A percentile compares a stretch with the other conserved stretches of the same genome.
These are phyloP conservation scores for Rhodophaea formosa DNA, from an alignment of 2,888 invertebrate genomes.

Conservation along the genomic window DNA sequence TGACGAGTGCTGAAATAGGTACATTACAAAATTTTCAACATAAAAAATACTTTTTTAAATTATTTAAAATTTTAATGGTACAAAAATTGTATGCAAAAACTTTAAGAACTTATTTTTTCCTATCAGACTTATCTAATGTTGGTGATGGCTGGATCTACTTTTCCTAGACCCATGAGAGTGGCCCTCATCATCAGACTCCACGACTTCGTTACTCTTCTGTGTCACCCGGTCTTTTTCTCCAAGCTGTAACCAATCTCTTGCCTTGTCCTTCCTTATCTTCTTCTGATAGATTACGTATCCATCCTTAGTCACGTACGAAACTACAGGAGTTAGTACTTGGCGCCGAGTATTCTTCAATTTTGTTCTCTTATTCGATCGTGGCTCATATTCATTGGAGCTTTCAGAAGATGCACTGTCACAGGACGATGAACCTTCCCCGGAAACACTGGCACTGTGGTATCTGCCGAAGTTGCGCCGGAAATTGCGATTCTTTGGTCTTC, in stretches of 20 bases:
- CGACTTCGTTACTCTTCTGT: slow-evolving; percentile 22
- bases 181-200: background rate
- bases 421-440: slow-evolving; percentile 31
- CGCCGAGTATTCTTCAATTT: slow-evolving; percentile 31
- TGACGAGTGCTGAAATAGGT: background rate
- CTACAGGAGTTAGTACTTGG: slow-evolving; percentile 63
- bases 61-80: background rate
- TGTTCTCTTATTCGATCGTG: background rate
- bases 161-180: background rate
- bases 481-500: slow-evolving; percentile 29
- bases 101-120: background rate
- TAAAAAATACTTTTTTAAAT: background rate
- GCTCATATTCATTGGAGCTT: slow-evolving; percentile 6
- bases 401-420: slow-evolving; percentile 23
- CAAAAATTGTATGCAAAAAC: background rate
- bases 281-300: slow-evolving; percentile 69
- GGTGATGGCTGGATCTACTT: background rate
- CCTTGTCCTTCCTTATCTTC: slow-evolving; percentile 61
- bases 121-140: slow-evolving; percentile 1
- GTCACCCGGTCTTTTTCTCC: slow-evolving; percentile 21
- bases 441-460: slow-evolving; percentile 11
- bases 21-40: background rate
- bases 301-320: slow-evolving; percentile 67
- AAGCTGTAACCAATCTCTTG: slow-evolving; percentile 61
- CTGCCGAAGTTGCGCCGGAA: background rate